Percentiles rank a stretch among this genome's conserved stretches.
phyloP scores from a whole-genome alignment of 2,797 vertebrate genomes.

The Dromococcyx pavoninus region DNA sequence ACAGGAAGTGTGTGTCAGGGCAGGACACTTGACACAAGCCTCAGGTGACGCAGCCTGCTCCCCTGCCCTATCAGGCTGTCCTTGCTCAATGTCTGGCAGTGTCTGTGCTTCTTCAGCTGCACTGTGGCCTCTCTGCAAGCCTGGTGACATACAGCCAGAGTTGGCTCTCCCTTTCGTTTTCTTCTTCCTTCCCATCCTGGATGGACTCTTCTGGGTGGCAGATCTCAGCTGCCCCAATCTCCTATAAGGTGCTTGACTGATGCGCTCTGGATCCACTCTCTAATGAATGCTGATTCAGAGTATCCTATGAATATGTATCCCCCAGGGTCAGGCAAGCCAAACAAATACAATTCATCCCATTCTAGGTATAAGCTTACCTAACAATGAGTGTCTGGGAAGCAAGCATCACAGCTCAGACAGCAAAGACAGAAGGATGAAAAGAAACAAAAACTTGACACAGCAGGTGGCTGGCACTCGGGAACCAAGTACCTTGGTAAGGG shows the following conservation, averaged over 20 bases:
- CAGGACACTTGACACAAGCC: background rate
- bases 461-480: background rate
- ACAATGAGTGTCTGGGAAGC: background rate
- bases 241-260: accelerated
- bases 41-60: background rate
- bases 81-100: background rate
- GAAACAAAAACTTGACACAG: background rate
- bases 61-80: background rate
- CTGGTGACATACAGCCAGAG: background rate
- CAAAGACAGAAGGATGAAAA: background rate
- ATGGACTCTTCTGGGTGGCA: background rate
- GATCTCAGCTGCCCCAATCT: background rate
- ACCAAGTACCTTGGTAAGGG: too few species aligned
- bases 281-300: background rate
- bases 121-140: background rate
- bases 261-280: accelerated
- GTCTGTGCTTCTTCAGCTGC: background rate
- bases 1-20: background rate
- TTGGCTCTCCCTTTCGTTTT: background rate
- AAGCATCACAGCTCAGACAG: background rate
- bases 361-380: background rate
- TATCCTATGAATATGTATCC: background rate
- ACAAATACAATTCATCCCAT: background rate
- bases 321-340: background rate
- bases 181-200: background rate